Evolutionary conservation across 2,888 invertebrate genomes (phyloP).

Genomic region (Mesochorus sp.): DNA sequence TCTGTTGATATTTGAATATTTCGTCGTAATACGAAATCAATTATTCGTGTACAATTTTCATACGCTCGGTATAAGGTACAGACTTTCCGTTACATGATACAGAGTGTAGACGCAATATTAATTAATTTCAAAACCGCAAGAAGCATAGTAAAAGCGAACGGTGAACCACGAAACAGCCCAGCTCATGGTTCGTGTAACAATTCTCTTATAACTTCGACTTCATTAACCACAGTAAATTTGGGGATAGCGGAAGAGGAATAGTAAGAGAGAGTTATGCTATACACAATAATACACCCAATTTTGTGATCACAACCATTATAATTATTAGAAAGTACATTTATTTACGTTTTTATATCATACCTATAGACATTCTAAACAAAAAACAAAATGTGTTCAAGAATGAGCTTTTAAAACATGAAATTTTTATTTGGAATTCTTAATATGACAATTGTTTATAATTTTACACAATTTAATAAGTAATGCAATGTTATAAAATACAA

Average conservation of each 20-base stretch:
- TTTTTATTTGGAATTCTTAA: too few species aligned
- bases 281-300: too few species aligned
- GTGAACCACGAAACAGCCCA: conserved; percentile 25
- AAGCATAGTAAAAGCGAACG: conserved; percentile 17
- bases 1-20: background rate
- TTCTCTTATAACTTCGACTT: conserved; percentile 57
- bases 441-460: too few species aligned
- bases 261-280: background rate
- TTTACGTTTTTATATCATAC: too few species aligned
- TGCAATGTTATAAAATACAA: too few species aligned
- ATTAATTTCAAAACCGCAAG: conserved; percentile 45
- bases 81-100: background rate
- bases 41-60: background rate
- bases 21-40: background rate
- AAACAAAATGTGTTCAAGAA: too few species aligned
- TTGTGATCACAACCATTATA: too few species aligned
- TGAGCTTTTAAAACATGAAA: too few species aligned
- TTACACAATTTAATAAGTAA: too few species aligned
- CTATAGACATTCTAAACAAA: too few species aligned
- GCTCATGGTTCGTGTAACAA: conserved; percentile 36
- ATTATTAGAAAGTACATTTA: too few species aligned
- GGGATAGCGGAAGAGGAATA: background rate
- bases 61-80: background rate
- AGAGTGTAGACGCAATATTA: conserved; percentile 37
- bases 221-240: conserved; percentile 42